Percentiles rank a stretch among this genome's conserved stretches.
phyloP scores from a whole-genome alignment of 2,113 vertebrate genomes.

The Neogale vison region DNA sequence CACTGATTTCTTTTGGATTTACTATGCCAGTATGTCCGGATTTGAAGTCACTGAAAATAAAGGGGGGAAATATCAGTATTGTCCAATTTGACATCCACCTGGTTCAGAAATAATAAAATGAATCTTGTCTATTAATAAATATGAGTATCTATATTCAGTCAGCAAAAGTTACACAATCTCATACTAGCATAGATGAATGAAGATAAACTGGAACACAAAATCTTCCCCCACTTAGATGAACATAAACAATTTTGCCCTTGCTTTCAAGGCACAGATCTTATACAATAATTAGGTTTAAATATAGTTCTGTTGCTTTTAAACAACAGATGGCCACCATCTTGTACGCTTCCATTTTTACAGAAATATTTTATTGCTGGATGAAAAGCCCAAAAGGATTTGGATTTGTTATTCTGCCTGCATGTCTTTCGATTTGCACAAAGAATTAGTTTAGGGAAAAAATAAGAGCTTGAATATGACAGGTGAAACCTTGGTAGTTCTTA shows the following conservation, averaged over 20 bases:
- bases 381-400: constrained; percentile 69
- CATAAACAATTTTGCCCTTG: constrained; percentile 65
- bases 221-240: not conserved
- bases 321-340: constrained; percentile 84
- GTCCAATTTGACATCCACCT: not conserved
- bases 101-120: constrained; percentile 39
- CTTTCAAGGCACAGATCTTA: constrained; percentile 72
- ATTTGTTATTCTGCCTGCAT: constrained; percentile 64
- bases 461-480: constrained; percentile 59
- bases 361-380: constrained; percentile 77
- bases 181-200: constrained; percentile 7
- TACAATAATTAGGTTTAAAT: constrained; percentile 81
- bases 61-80: not conserved
- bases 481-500: constrained; percentile 57
- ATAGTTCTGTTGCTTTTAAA: constrained; percentile 80
- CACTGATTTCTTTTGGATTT: not conserved
- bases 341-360: constrained; percentile 67
- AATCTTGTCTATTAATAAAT: constrained; percentile 53
- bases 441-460: constrained; percentile 53
- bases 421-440: constrained; percentile 64
- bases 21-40: not conserved
- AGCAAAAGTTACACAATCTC: constrained; percentile 38
- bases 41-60: constrained; percentile 29
- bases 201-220: constrained; percentile 47
- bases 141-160: constrained; percentile 42